Conservation (phyloP, 2,797 vertebrate genomes). For the Onychomys torridus region DNA sequence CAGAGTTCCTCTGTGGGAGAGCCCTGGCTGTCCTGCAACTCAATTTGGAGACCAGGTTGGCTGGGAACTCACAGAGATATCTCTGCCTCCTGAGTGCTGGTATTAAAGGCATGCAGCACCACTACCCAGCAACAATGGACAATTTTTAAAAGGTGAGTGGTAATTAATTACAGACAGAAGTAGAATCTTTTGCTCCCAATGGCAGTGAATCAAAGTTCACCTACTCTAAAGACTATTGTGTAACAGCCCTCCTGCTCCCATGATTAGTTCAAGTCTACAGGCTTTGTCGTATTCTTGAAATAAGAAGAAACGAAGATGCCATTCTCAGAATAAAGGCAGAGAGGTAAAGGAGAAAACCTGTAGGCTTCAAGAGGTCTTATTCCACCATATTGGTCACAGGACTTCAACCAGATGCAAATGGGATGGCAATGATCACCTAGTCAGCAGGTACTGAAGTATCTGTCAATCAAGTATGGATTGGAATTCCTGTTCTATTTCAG, state of each 20-base stretch:
- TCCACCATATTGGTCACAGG: not conserved
- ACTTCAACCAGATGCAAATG: not conserved
- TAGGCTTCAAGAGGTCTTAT: not conserved
- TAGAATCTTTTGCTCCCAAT: not conserved
- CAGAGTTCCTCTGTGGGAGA: not conserved
- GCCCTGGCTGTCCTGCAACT: not conserved
- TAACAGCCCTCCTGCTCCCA: not conserved
- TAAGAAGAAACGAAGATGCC: not conserved
- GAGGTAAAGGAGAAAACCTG: not conserved
- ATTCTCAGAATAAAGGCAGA: constrained; percentile 32
- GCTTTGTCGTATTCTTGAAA: not conserved
- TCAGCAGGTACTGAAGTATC: not conserved
- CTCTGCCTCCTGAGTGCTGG: not conserved
- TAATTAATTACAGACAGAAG: not conserved
- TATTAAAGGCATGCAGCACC: not conserved
- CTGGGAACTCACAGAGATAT: not conserved
- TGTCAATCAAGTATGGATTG: not conserved
- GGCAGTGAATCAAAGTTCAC: not conserved
- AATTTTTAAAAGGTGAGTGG: not conserved
- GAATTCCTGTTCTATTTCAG: not conserved
- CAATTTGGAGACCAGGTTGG: not conserved
- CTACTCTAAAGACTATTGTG: not conserved
- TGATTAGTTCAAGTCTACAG: not conserved
- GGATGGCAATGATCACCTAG: not conserved
- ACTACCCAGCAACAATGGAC: not conserved